Base-by-base conservation (phyloP, 92 coral and sea anemone species). In the Montipora capitata region DNA sequence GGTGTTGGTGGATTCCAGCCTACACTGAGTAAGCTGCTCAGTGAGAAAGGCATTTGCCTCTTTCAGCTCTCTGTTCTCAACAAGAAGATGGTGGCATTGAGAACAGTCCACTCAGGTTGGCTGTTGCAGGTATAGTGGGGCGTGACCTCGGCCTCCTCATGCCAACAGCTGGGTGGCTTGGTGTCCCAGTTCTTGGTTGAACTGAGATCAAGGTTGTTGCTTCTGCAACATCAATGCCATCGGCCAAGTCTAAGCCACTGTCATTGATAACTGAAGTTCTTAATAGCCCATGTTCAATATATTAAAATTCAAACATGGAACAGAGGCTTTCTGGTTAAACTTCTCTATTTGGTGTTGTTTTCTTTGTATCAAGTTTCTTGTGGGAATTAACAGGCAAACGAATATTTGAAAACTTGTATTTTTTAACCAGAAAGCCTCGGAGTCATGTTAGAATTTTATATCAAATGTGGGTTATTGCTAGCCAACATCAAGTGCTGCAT, bases 111-210 rank as follows among this genome's bases (percentile, higher is more conserved):
- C 58, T 52, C 58, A 4, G 58, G 13, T 3, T 44, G 4, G 2
- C 42, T 66, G 85, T 61, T 75, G 65, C 67, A 72, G n/a, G n/a
- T n/a, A n/a, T n/a, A n/a, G n/a, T 68, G 67, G 85, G 85, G 75
- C 75, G 66, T 40, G 62, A 35, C 27, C 85, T 77, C 54, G 90
- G 90, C 27, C 90, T 51, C 65, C 78, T 87, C 8, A 38, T 78
- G 17, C 91, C 91, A 78, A 69, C 9, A 10, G 85, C 13, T 49
- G 79, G 85, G 66, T 48, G 63, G 41, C 38, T 59, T 1, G 80
- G 51, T 8, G 78, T 35, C 4, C 4, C 4, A 4, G 58, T 52
- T 4, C 58, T 12, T 4, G 58, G 58, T 8, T 0, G 3, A 66
- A 7, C 48, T 76, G 13, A 35, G 10, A 38, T 11, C 10, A 4